A percentile compares a stretch with the other conserved stretches of the same genome.
Conservation (phyloP, 2,797 vertebrate genomes). For the Xenops minutus region DNA sequence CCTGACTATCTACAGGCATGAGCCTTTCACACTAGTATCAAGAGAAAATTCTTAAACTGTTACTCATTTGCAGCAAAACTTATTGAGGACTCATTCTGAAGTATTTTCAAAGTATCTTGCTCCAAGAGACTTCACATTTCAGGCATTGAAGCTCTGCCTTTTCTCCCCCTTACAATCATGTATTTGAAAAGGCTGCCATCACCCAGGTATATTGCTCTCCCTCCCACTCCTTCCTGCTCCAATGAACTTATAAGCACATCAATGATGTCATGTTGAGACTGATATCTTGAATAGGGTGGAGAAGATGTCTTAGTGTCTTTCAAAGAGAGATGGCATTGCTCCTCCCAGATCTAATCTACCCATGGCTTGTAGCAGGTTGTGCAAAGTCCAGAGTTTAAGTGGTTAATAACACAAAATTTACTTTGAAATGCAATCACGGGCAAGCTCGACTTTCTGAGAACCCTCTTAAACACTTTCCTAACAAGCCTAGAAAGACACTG, state of each 20-base stretch:
- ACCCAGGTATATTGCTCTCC: background rate
- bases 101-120: conserved; percentile 10
- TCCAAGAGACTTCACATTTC: conserved; percentile 1
- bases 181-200: background rate
- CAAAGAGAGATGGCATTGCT: background rate
- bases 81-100: background rate
- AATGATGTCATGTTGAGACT: background rate
- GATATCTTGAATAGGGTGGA: background rate
- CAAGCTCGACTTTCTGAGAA: background rate
- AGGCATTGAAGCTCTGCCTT: background rate
- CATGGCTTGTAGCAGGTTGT: background rate
- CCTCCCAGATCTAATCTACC: background rate
- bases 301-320: background rate
- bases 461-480: background rate
- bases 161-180: background rate
- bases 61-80: conserved; percentile 34
- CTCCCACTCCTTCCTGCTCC: background rate
- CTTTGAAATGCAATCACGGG: background rate
- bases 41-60: background rate
- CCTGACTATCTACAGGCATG: background rate
- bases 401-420: background rate
- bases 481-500: background rate
- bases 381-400: background rate
- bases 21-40: background rate
- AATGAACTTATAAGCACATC: background rate